A percentile compares a stretch with the other conserved stretches of the same genome.
Evolutionary conservation across 2,797 vertebrate genomes (phyloP).

Genomic region (Cuniculus paca): DNA sequence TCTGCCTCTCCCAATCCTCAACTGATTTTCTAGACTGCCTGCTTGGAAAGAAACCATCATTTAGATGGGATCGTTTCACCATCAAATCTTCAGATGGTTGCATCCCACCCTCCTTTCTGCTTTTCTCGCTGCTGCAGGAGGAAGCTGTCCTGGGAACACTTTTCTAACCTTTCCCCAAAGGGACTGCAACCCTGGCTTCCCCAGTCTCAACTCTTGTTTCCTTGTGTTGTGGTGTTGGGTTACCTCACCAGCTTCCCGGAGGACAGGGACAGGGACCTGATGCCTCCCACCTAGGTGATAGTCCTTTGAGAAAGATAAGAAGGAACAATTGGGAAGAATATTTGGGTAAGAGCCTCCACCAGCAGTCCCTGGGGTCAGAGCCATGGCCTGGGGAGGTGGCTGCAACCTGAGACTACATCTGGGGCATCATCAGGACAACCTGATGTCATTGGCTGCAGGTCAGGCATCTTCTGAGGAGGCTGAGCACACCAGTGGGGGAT

Average conservation of each 20-base stretch:
- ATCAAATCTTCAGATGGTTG: not conserved
- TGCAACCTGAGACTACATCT: not conserved
- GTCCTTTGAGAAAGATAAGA: not conserved
- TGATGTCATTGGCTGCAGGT: not conserved
- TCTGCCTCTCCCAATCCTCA: too few relatives aligned
- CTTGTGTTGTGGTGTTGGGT: not conserved
- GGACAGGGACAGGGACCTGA: too few relatives aligned
- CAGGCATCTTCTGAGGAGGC: not conserved
- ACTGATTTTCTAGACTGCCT: not conserved
- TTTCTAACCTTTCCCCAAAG: not conserved
- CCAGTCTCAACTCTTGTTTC: not conserved
- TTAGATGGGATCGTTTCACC: not conserved
- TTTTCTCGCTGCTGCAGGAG: not conserved
- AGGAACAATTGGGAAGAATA: accelerated
- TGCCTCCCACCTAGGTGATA: not conserved
- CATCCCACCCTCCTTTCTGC: too few relatives aligned
- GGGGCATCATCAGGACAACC: not conserved
- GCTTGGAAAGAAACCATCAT: not conserved
- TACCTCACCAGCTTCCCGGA: not conserved
- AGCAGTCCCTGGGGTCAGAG: not conserved
- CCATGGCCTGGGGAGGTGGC: not conserved
- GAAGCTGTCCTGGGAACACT: not conserved
- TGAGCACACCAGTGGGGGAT: not conserved
- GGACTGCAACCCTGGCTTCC: not conserved
- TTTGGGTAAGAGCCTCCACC: not conserved